Conservation (phyloP, 2,888 invertebrate genomes). For the Torymus auratus region DNA sequence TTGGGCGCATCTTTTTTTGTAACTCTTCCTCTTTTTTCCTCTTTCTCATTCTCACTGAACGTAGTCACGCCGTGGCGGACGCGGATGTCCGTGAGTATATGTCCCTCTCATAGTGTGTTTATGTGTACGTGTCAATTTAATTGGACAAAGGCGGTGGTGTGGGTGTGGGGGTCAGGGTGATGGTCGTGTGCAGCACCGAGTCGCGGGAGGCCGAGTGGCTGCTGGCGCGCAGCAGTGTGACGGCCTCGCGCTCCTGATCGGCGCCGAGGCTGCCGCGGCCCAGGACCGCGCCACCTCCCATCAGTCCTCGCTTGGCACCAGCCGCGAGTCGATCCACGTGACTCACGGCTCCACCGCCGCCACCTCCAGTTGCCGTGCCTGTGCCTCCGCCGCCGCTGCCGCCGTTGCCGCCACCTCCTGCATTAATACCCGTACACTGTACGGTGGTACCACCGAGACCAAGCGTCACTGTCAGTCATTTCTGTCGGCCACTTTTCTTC, state of each 20-base stretch:
- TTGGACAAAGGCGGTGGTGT: constrained; percentile 72
- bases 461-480: constrained; percentile 89
- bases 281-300: constrained; percentile 44
- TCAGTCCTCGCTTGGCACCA: constrained; percentile 55
- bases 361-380: constrained; percentile 66
- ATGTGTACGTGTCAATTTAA: constrained; percentile 60
- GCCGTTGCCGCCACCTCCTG: constrained; percentile 60
- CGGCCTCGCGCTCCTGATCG: constrained; percentile 78
- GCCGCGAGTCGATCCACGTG: constrained; percentile 42
- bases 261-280: constrained; percentile 50
- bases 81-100: background rate
- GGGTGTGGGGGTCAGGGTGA: constrained; percentile 70
- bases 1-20: background rate
- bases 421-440: constrained; percentile 73
- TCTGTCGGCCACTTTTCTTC: constrained; percentile 95
- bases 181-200: constrained; percentile 79
- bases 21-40: background rate
- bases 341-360: constrained; percentile 37
- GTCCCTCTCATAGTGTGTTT: constrained; percentile 4
- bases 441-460: constrained; percentile 70
- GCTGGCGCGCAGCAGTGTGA: constrained; percentile 81
- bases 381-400: constrained; percentile 56
- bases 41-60: background rate
- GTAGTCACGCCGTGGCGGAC: background rate
- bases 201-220: constrained; percentile 82